phyloP scores from a whole-genome alignment of 1,140 invertebrate species.

The Grapholita molesta region DNA sequence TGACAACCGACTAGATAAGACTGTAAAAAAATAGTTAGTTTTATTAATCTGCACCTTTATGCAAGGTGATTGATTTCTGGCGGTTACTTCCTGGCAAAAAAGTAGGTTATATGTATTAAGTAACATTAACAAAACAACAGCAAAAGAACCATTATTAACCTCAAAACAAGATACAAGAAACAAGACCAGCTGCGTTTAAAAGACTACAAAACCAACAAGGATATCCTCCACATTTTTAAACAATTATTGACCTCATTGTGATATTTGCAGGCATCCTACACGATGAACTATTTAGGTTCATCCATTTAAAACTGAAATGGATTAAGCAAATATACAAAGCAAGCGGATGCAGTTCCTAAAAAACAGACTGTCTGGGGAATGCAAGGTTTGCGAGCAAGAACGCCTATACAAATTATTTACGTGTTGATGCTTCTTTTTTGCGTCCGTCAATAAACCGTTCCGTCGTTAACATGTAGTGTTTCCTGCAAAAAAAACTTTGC shows the following conservation, averaged over 20 bases:
- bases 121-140: too few species aligned
- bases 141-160: too few species aligned
- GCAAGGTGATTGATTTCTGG: too few species aligned
- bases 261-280: background rate
- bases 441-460: background rate
- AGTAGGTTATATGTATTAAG: too few species aligned
- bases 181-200: background rate
- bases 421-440: background rate
- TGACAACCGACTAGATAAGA: too few species aligned
- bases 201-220: background rate
- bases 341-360: background rate
- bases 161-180: too few species aligned
- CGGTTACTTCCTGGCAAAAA: too few species aligned
- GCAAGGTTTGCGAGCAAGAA: background rate
- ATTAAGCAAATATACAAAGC: conserved; percentile 12
- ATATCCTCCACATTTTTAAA: conserved; percentile 1
- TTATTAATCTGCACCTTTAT: too few species aligned
- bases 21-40: too few species aligned
- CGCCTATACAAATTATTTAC: background rate
- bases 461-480: too few species aligned
- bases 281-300: background rate
- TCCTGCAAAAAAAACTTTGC: too few species aligned
- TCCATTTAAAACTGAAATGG: background rate
- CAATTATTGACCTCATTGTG: background rate
- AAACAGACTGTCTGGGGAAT: background rate